These are phyloP conservation scores for Drosophila ironensis DNA, from an alignment of 1,140 invertebrate species.

Conservation along the genomic window DNA sequence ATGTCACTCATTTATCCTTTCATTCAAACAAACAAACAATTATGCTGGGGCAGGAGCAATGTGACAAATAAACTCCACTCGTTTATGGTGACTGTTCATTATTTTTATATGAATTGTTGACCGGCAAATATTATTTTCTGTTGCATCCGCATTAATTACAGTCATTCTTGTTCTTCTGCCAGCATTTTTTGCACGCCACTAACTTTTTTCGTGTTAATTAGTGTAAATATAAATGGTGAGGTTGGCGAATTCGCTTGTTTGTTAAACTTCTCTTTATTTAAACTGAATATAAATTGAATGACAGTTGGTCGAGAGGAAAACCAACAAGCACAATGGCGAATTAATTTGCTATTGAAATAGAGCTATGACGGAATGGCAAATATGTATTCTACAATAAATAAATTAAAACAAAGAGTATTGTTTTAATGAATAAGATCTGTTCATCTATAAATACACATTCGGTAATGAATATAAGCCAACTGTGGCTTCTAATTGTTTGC, in stretches of 20 bases:
- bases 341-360: slow-evolving; percentile 24
- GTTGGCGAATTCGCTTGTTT: neutral
- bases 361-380: neutral
- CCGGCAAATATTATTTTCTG: slow-evolving; percentile 32
- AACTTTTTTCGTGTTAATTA: slow-evolving; percentile 44
- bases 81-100: slow-evolving; percentile 12
- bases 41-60: too few species aligned
- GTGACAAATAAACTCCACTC: too few species aligned
- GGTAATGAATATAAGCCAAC: too few species aligned
- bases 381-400: slow-evolving; percentile 25
- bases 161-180: slow-evolving; percentile 12
- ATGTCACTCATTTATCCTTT: slow-evolving; percentile 17
- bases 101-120: slow-evolving; percentile 31
- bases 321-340: slow-evolving; percentile 24
- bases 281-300: slow-evolving; percentile 23
- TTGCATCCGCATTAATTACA: slow-evolving; percentile 26
- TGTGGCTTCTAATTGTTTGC: too few species aligned
- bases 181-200: slow-evolving; percentile 1
- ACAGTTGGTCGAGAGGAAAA: slow-evolving; percentile 26
- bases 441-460: neutral
- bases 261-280: slow-evolving; percentile 5
- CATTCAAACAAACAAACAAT: slow-evolving; percentile 21
- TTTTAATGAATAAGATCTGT: slow-evolving; percentile 16
- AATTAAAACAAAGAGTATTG: slow-evolving; percentile 17
- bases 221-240: slow-evolving; percentile 9